Conservation (phyloP, 2,797 vertebrate genomes). For the Arctocebus calabarensis region DNA sequence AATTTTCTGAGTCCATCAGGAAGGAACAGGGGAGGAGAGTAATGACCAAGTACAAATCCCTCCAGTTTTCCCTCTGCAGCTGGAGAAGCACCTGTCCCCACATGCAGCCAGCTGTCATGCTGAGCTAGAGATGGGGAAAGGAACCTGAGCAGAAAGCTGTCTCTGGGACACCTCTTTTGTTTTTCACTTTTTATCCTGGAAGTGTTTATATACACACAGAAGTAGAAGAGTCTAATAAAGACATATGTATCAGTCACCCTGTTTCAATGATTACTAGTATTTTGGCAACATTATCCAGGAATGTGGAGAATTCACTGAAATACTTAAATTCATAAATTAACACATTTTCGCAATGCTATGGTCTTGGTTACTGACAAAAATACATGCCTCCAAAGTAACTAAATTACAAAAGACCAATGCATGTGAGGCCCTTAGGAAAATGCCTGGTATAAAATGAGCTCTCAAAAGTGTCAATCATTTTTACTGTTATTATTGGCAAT, state of each 20-base stretch:
- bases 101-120: too few species aligned
- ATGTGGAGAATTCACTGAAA: background rate
- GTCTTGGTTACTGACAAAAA: conserved; percentile 26
- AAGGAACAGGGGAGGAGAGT: background rate
- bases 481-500: background rate
- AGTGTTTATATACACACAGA: background rate
- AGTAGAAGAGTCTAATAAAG: background rate
- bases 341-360: background rate
- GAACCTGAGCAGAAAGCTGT: background rate
- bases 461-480: background rate
- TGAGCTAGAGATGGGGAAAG: background rate
- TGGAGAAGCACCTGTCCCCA: background rate
- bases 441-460: background rate
- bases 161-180: background rate
- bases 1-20: background rate
- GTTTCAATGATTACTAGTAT: conserved; percentile 22
- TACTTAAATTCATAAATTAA: background rate
- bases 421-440: conserved; percentile 1
- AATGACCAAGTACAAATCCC: background rate
- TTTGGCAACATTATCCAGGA: conserved; percentile 26
- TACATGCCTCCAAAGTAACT: background rate
- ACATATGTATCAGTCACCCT: background rate
- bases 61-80: background rate
- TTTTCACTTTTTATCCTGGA: conserved; percentile 10
- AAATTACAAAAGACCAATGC: background rate